Evolutionary conservation across 2,888 invertebrate genomes (phyloP).

Genomic region (Drosophila anceps): DNA sequence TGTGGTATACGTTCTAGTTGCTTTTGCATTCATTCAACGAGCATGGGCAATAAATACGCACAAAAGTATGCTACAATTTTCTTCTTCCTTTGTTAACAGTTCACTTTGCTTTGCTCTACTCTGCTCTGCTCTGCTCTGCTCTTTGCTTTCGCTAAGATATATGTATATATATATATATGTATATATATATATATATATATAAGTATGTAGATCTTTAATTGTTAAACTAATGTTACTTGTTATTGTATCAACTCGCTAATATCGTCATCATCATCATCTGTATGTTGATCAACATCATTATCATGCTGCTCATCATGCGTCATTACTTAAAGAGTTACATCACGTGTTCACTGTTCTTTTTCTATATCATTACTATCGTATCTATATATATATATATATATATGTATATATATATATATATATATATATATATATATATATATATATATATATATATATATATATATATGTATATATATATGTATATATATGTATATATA

Average conservation of each 20-base stretch:
- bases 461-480: not conserved
- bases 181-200: conserved; percentile 2
- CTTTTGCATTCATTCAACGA: conserved; percentile 44
- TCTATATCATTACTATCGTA: conserved; percentile 71
- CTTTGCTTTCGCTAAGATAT: conserved; percentile 23
- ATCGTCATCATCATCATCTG: conserved; percentile 45
- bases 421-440: conserved; percentile 10
- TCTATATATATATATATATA: conserved; percentile 37
- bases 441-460: conserved; percentile 15
- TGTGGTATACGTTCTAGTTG: conserved; percentile 62
- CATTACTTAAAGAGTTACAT: conserved; percentile 81
- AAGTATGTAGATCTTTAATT: conserved; percentile 30
- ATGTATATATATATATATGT: conserved; percentile 6
- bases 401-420: not conserved
- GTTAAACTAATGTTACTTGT: conserved; percentile 55
- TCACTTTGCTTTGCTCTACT: conserved; percentile 72
- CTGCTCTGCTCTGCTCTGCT: conserved; percentile 29
- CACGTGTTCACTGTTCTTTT: conserved; percentile 81
- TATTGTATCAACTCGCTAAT: conserved; percentile 60
- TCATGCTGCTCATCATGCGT: conserved; percentile 34
- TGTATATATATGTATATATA: conserved; percentile 48
- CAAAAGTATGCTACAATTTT: conserved; percentile 62
- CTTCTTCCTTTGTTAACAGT: conserved; percentile 49
- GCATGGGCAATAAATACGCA: conserved; percentile 46
- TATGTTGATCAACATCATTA: conserved; percentile 37